These are phyloP conservation scores for Chunga burmeisteri DNA, from an alignment of 2,113 vertebrate species.

Conservation along the genomic window DNA sequence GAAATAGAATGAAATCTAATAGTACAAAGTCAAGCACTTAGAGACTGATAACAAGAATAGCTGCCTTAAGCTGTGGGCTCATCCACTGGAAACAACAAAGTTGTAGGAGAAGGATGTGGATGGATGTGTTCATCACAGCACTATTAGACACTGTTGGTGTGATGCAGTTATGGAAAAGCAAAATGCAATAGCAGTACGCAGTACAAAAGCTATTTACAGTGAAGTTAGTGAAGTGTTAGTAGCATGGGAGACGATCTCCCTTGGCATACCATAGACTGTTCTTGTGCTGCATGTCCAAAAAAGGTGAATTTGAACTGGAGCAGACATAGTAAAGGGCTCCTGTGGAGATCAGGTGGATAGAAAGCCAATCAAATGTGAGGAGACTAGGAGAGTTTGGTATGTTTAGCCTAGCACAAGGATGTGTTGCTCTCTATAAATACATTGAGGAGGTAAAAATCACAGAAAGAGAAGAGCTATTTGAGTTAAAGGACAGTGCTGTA, in stretches of 20 bases:
- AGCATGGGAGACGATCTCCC: neutral
- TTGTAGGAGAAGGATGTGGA: neutral
- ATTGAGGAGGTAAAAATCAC: neutral
- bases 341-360: neutral
- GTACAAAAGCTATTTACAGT: neutral
- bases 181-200: neutral
- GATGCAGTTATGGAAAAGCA: neutral
- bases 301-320: neutral
- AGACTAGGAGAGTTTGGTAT: neutral
- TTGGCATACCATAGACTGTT: neutral
- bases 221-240: neutral
- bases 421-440: neutral
- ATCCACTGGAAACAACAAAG: neutral
- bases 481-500: neutral
- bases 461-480: neutral
- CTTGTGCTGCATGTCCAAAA: neutral
- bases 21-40: neutral
- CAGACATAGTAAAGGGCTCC: neutral
- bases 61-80: neutral
- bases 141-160: neutral
- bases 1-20: slow-evolving; percentile 36
- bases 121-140: neutral
- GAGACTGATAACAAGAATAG: neutral
- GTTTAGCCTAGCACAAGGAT: neutral
- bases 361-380: neutral